A percentile compares a stretch with the other conserved stretches of the same genome.
These are phyloP conservation scores for Mechanitis mazaeus DNA, from an alignment of 2,888 invertebrate species.

Conservation along the genomic window DNA sequence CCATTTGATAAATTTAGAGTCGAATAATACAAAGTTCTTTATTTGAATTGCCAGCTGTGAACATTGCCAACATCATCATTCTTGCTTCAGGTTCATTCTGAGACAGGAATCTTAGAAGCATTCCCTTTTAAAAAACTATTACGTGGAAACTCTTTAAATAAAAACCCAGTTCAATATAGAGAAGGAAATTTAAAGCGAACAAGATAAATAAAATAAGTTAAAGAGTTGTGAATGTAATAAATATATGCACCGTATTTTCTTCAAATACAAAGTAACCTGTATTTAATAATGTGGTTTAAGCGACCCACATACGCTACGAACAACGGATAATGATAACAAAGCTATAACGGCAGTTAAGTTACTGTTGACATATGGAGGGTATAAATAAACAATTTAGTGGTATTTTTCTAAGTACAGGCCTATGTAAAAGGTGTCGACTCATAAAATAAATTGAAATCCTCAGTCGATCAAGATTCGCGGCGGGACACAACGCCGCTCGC, in stretches of 20 bases:
- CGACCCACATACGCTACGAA: no score
- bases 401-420: slow-evolving; percentile 24
- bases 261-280: no score
- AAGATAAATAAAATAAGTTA: not conserved
- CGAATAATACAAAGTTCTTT: slow-evolving; percentile 14
- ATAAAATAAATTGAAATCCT: slow-evolving; percentile 72
- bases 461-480: slow-evolving; percentile 67
- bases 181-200: not conserved
- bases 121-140: slow-evolving; percentile 13
- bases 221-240: no score
- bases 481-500: slow-evolving; percentile 53
- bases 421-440: slow-evolving; percentile 60
- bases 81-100: slow-evolving; percentile 34
- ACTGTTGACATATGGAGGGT: no score
- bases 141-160: slow-evolving; percentile 10
- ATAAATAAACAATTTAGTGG: slow-evolving; percentile 1
- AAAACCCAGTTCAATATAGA: slow-evolving; percentile 7
- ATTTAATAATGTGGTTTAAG: no score
- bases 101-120: slow-evolving; percentile 27
- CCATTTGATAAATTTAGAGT: not conserved
- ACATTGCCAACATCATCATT: slow-evolving; percentile 36
- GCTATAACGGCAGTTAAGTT: no score
- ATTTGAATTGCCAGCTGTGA: slow-evolving; percentile 25
- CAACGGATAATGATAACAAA: no score
- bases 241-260: no score